Conservation (phyloP, 1,140 invertebrate species). For the Drosophila nigromelanica region DNA sequence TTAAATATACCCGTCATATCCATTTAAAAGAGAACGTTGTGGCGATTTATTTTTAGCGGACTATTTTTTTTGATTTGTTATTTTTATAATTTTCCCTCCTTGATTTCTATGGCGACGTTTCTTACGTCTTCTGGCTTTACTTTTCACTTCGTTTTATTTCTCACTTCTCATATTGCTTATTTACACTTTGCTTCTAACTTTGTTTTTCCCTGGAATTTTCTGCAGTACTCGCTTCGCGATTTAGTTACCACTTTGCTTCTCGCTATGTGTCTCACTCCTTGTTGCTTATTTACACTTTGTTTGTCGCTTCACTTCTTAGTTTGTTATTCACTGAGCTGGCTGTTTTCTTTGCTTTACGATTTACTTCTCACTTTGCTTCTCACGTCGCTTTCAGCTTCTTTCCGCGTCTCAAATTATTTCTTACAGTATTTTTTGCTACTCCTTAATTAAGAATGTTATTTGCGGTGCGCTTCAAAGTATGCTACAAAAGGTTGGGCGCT, state of each 20-base stretch:
- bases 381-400: neutral
- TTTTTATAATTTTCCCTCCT: too few relatives aligned
- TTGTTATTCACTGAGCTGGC: neutral
- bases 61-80: too few relatives aligned
- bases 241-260: neutral
- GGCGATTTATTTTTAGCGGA: too few relatives aligned
- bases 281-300: neutral
- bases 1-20: too few relatives aligned
- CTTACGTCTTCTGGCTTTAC: neutral
- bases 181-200: neutral
- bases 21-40: too few relatives aligned
- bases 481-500: neutral
- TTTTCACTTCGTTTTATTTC: neutral
- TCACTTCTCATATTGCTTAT: neutral
- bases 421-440: neutral
- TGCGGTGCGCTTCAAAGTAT: slow-evolving; percentile 5
- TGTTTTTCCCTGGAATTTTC: too few relatives aligned
- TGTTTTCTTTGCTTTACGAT: too few relatives aligned
- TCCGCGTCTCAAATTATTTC: neutral
- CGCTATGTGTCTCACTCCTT: neutral
- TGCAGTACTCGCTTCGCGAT: neutral
- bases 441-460: neutral
- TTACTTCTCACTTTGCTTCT: neutral
- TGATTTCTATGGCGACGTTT: neutral
- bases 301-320: neutral